phyloP scores from a whole-genome alignment of 1,140 invertebrate species.

The Caenorhabditis tropicalis region DNA sequence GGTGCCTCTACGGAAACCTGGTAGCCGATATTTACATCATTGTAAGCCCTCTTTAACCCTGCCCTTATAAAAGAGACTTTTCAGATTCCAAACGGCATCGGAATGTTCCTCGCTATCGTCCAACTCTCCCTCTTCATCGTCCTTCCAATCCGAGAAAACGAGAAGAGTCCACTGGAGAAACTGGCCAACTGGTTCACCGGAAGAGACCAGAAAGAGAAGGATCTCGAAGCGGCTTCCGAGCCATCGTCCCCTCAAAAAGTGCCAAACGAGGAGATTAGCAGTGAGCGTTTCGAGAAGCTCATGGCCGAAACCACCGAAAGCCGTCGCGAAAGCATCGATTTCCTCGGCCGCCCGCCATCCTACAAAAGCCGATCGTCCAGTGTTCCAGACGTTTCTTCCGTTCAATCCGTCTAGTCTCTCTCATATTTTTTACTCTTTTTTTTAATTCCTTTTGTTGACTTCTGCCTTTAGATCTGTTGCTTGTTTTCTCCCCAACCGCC shows the following conservation, averaged over 20 bases:
- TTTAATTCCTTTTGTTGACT: neutral
- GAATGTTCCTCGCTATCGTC: slow-evolving; percentile 65
- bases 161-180: slow-evolving; percentile 7
- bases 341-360: neutral
- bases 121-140: slow-evolving; percentile 70
- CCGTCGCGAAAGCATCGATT: neutral
- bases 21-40: slow-evolving; percentile 69
- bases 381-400: neutral
- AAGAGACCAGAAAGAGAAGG: slow-evolving; percentile 15
- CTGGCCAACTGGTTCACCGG: slow-evolving; percentile 8
- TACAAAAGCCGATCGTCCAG: slow-evolving; percentile 19
- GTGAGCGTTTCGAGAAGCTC: neutral
- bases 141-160: slow-evolving; percentile 56
- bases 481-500: neutral
- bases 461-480: neutral
- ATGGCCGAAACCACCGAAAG: neutral
- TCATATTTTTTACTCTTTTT: neutral
- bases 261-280: neutral
- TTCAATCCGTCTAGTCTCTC: neutral
- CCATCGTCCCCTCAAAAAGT: slow-evolving; percentile 3
- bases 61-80: neutral
- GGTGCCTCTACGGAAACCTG: slow-evolving; percentile 69
- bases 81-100: slow-evolving; percentile 67
- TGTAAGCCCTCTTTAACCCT: slow-evolving; percentile 51
- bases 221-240: neutral